Evolutionary conservation across 2,888 invertebrate genomes (phyloP).

Genomic region (Sussaba pulchella): DNA sequence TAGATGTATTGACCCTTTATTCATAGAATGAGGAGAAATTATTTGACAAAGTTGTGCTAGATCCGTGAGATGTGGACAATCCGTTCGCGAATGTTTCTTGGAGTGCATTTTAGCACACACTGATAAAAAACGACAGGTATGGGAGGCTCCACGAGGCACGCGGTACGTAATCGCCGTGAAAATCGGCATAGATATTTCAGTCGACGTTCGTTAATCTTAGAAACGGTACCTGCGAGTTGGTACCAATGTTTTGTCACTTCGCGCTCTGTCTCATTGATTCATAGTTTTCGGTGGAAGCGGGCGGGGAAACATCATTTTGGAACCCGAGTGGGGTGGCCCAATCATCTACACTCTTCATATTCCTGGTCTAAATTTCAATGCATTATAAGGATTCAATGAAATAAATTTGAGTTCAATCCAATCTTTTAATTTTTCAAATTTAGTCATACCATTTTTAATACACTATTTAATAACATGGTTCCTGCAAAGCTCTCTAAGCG

Average conservation of each 20-base stretch:
- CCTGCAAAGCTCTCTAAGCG: no score
- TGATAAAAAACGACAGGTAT: background rate
- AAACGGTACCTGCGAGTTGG: conserved; percentile 44
- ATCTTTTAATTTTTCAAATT: no score
- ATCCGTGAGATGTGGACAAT: background rate
- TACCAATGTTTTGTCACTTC: conserved; percentile 47
- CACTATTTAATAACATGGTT: no score
- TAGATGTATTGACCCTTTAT: no score
- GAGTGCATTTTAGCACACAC: background rate
- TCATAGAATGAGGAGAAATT: background rate
- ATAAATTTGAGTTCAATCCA: no score
- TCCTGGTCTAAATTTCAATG: no score
- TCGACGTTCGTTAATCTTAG: conserved; percentile 65
- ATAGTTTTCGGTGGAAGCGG: conserved; percentile 26
- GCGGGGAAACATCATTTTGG: conserved; percentile 1
- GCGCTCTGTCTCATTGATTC: conserved; percentile 53
- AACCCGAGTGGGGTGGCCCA: conserved; percentile 11
- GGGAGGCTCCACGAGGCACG: background rate
- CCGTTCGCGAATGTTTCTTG: background rate
- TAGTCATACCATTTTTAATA: no score
- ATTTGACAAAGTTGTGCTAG: background rate
- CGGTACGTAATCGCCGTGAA: conserved; percentile 41
- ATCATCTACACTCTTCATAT: conserved; percentile 6
- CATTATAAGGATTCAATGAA: no score
- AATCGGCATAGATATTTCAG: conserved; percentile 61